phyloP scores from a whole-genome alignment of 2,113 vertebrate species.

The Gracilinanus agilis region DNA sequence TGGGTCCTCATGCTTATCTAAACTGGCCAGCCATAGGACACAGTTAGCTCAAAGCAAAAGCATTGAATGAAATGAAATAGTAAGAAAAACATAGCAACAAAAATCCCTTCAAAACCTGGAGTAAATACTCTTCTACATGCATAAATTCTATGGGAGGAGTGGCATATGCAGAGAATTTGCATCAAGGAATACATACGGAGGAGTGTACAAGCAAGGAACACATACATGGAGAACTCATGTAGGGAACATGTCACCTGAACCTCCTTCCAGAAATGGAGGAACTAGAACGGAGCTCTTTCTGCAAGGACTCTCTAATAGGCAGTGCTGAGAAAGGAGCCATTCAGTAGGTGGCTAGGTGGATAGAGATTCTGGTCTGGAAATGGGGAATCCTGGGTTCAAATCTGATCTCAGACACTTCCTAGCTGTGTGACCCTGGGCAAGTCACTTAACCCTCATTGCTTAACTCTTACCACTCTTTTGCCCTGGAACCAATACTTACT shows the following conservation, averaged over 20 bases:
- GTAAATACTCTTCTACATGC: background rate
- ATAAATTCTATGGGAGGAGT: background rate
- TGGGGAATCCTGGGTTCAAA: background rate
- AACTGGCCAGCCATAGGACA: background rate
- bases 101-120: background rate
- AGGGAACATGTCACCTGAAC: background rate
- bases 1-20: background rate
- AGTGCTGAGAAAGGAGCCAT: background rate
- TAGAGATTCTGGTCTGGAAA: background rate
- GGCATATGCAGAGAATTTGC: background rate
- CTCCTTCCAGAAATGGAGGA: background rate
- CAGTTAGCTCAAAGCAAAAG: background rate
- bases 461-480: no score
- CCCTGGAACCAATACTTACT: no score
- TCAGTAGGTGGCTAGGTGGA: background rate
- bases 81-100: background rate
- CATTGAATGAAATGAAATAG: background rate
- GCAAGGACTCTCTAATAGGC: background rate
- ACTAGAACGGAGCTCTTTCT: background rate
- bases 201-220: background rate
- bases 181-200: background rate
- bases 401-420: no score
- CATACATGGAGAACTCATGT: background rate
- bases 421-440: no score
- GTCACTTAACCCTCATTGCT: no score